Evolutionary conservation across 2,113 vertebrate genomes (phyloP), one percentile per base, ranked within the genome.

Genomic region (Hepsetus odoe): DNA sequence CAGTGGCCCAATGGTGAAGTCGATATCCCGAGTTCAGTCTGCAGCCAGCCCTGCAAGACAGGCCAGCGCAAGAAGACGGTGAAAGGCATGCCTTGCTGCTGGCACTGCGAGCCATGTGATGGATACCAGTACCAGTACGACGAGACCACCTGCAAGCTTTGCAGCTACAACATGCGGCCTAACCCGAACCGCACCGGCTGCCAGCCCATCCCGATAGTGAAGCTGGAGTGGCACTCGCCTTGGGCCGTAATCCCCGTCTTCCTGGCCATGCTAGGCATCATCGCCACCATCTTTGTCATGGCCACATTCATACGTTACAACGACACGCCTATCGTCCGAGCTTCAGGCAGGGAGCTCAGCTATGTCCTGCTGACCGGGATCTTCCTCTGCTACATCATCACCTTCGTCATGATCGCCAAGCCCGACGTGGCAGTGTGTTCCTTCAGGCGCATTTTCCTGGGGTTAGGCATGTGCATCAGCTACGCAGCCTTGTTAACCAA

Each of bases 401-500:
- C 97, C 0, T 99, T 99, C 83, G 92, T 99, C 58, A 98, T 99
- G 97, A 98, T 99, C 6, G 96, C 96, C 82, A 96, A 96, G 75
- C 97, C 97, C 0, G 94, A 97, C 1, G 91, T 95, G 0, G 95
- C 94, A 0, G 95, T 99, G 4, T 99, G 97, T 83, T 97, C 97
- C 12, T 96, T 98, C 88, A 89, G 97, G 3, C 88, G 96, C 5
- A 91, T 99, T 53, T 98, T 99, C 91, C 68, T 99, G 62, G 97
- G 97, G 14, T 82, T 99, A 85, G 97, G 97, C 0, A 97, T 99
- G 97, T 97, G 96, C 87, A 98, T 99, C 86, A 99, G 96, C 84
- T 98, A 99, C 0, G 97, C 96, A 0, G 97, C 96, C 1, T 92
- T 99, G 18, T 90, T 99, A 53, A 99, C 97, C 33, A 99, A 98